phyloP scores from a whole-genome alignment of 2,888 invertebrate genomes.

The Cancer borealis region DNA sequence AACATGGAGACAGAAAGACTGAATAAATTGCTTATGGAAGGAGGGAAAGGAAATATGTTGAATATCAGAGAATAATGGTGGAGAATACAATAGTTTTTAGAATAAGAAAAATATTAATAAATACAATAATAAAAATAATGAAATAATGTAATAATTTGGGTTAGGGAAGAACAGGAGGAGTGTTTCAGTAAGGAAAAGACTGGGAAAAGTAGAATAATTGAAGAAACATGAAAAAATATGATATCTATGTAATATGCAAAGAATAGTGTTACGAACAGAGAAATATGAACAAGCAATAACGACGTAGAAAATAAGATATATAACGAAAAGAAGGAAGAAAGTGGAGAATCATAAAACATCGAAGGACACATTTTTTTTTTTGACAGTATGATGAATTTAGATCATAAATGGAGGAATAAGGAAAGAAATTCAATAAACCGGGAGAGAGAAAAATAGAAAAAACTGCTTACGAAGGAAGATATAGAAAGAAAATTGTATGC shows the following conservation, averaged over 20 bases:
- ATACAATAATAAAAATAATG: not conserved
- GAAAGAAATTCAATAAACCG: too few relatives aligned
- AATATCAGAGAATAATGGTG: not conserved
- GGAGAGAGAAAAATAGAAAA: too few relatives aligned
- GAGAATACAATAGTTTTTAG: not conserved
- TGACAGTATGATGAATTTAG: too few relatives aligned
- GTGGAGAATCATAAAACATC: too few relatives aligned
- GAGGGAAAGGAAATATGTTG: not conserved
- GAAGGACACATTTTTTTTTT: too few relatives aligned
- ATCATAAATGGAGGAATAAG: too few relatives aligned
- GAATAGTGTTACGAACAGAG: not conserved
- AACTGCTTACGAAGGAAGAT: too few relatives aligned
- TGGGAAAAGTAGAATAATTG: not conserved
- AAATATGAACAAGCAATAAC: not conserved
- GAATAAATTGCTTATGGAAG: too few relatives aligned
- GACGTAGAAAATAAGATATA: too few relatives aligned
- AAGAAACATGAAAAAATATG: not conserved
- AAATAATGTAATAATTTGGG: not conserved
- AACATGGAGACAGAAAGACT: too few relatives aligned
- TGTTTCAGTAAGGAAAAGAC: not conserved
- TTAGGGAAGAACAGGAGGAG: not conserved
- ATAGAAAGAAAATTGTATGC: too few relatives aligned
- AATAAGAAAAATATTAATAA: not conserved
- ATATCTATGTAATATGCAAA: not conserved
- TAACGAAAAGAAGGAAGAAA: too few relatives aligned